Conservation (phyloP, 2,797 vertebrate species). For the Spatula versicolor region DNA sequence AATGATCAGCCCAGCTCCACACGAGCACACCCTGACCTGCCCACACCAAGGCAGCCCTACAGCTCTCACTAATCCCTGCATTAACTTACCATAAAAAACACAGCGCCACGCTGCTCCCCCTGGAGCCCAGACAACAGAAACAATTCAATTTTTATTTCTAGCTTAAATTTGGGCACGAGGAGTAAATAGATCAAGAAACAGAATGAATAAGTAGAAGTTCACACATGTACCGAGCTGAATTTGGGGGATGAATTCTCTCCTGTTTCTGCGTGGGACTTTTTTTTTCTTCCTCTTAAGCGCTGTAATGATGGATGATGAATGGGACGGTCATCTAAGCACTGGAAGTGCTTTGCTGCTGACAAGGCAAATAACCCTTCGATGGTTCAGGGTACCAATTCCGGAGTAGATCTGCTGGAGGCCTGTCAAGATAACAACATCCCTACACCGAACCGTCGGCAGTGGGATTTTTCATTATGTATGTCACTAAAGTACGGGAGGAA, state of each 20-base stretch:
- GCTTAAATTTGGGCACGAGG: neutral
- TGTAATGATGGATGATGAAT: slow-evolving; percentile 45
- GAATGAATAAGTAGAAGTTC: neutral
- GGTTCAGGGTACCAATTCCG: neutral
- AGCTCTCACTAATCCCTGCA: neutral
- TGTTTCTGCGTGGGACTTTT: neutral
- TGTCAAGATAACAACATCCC: slow-evolving; percentile 67
- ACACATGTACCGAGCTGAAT: neutral
- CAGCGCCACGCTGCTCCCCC: neutral
- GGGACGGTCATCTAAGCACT: slow-evolving; percentile 25
- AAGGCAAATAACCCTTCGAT: slow-evolving; percentile 35
- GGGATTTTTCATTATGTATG: slow-evolving; percentile 45
- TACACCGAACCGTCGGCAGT: neutral
- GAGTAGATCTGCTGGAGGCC: slow-evolving; percentile 35
- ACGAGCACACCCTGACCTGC: neutral
- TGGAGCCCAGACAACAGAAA: neutral
- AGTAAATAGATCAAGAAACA: neutral
- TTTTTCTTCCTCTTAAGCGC: neutral
- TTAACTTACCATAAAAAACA: no score
- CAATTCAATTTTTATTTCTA: neutral
- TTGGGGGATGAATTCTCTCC: neutral
- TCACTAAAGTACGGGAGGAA: slow-evolving; percentile 22
- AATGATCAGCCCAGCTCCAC: neutral
- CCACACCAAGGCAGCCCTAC: neutral
- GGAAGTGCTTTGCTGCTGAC: slow-evolving; percentile 42